Percentiles rank a stretch among this genome's conserved stretches.
Evolutionary conservation across 2,113 vertebrate genomes (phyloP).

Genomic region (Centrocercus urophasianus): DNA sequence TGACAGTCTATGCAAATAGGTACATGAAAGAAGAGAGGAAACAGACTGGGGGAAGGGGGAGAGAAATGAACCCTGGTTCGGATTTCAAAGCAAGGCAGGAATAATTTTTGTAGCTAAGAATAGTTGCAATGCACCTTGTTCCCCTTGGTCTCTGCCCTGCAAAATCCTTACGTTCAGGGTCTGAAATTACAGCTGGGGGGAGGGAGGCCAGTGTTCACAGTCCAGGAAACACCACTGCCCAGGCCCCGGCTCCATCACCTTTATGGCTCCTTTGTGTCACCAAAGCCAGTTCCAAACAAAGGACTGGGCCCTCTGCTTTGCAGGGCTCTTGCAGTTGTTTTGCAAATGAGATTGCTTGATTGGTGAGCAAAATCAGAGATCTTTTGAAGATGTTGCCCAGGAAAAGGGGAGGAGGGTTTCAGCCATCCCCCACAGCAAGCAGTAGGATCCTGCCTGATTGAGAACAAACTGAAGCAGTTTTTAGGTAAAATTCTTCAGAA

Average conservation of each 20-base stretch:
- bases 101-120: conserved; percentile 63
- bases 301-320: conserved; percentile 30
- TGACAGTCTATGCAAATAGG: conserved; percentile 71
- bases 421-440: not conserved
- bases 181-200: not conserved
- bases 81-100: conserved; percentile 66
- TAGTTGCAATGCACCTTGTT: conserved; percentile 55
- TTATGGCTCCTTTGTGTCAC: conserved; percentile 58
- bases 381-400: conserved; percentile 61
- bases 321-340: conserved; percentile 56
- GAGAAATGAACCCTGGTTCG: conserved; percentile 58
- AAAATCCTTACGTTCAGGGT: not conserved
- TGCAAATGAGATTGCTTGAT: conserved; percentile 70
- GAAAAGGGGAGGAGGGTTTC: conserved; percentile 40
- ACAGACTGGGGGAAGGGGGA: conserved; percentile 46
- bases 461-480: not conserved
- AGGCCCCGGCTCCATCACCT: conserved; percentile 52
- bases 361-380: conserved; percentile 60
- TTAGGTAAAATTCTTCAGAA: not conserved
- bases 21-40: conserved; percentile 71
- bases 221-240: not conserved
- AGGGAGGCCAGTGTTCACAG: not conserved
- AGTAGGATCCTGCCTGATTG: not conserved
- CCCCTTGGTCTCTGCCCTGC: conserved; percentile 5
- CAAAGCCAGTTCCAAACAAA: conserved; percentile 28